Evolutionary conservation across 2,113 vertebrate species (phyloP).

Genomic region (Brachyhypopomus occidentalis): DNA sequence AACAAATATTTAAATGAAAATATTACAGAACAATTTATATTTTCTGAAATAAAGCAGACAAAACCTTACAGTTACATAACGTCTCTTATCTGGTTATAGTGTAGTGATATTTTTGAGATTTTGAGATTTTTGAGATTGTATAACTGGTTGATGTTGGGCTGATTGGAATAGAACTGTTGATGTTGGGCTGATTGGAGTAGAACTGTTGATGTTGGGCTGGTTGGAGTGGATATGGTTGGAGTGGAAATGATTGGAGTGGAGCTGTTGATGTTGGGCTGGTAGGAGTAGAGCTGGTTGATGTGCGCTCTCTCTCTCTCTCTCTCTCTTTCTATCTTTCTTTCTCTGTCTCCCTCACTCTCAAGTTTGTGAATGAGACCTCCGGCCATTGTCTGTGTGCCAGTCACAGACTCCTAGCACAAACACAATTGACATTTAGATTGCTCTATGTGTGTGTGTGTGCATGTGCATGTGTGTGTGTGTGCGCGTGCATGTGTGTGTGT

Average conservation of each 20-base stretch:
- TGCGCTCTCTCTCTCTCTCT: background rate
- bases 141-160: too few species aligned
- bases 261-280: background rate
- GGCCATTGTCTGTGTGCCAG: conserved; percentile 74
- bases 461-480: conserved; percentile 31
- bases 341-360: background rate
- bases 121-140: too few species aligned
- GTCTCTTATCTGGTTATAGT: too few species aligned
- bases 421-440: conserved; percentile 71
- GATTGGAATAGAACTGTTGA: too few species aligned
- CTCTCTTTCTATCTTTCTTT: conserved; percentile 3
- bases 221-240: background rate
- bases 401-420: conserved; percentile 71
- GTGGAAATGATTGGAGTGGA: background rate
- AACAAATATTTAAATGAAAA: too few species aligned
- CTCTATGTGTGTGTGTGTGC: conserved; percentile 54
- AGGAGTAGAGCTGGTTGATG: background rate
- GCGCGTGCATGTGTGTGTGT: too few species aligned
- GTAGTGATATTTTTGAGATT: too few species aligned
- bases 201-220: background rate
- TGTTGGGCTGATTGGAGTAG: too few species aligned
- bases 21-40: too few species aligned
- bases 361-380: conserved; percentile 67
- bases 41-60: too few species aligned
- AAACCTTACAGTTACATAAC: too few species aligned